Percentiles rank a stretch among this genome's conserved stretches.
These are phyloP conservation scores for Drosophila novamexicana DNA, from an alignment of 1,140 invertebrate genomes.

Conservation along the genomic window DNA sequence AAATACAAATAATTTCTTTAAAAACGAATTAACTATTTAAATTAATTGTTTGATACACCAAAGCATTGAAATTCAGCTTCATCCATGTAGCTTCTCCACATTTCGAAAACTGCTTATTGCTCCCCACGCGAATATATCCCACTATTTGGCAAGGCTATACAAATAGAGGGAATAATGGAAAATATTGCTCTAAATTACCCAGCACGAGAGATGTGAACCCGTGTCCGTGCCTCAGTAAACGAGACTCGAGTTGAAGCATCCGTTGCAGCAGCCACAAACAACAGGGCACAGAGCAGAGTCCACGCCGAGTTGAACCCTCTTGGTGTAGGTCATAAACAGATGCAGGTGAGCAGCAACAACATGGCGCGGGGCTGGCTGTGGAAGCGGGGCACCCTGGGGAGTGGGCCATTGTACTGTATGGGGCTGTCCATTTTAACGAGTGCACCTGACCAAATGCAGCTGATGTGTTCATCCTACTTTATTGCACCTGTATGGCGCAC, in stretches of 20 bases:
- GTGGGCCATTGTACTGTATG: slow-evolving; percentile 15
- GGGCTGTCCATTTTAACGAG: slow-evolving; percentile 68
- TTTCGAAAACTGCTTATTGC: slow-evolving; percentile 6
- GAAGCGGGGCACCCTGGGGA: not conserved
- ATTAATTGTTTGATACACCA: not conserved
- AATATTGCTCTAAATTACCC: slow-evolving; percentile 9
- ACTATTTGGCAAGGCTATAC: not conserved
- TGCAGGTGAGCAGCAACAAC: slow-evolving; percentile 54
- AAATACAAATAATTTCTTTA: not conserved
- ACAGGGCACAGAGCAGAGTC: not conserved
- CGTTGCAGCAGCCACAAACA: slow-evolving; percentile 33
- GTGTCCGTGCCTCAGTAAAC: not conserved
- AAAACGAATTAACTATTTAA: not conserved
- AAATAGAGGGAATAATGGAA: not conserved
- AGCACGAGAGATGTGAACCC: not conserved
- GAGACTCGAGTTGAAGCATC: slow-evolving; percentile 19
- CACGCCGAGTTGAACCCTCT: slow-evolving; percentile 60
- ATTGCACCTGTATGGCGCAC: slow-evolving; percentile 31
- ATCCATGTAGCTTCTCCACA: not conserved
- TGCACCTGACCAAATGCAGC: slow-evolving; percentile 72
- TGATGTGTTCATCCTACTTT: slow-evolving; percentile 65
- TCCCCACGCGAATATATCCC: not conserved
- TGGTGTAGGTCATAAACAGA: slow-evolving; percentile 78
- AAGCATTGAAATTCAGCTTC: too few relatives aligned
- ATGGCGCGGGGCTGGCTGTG: too few relatives aligned